phyloP scores from a whole-genome alignment of 2,113 vertebrate genomes.

The human (Homo sapiens) region DNA sequence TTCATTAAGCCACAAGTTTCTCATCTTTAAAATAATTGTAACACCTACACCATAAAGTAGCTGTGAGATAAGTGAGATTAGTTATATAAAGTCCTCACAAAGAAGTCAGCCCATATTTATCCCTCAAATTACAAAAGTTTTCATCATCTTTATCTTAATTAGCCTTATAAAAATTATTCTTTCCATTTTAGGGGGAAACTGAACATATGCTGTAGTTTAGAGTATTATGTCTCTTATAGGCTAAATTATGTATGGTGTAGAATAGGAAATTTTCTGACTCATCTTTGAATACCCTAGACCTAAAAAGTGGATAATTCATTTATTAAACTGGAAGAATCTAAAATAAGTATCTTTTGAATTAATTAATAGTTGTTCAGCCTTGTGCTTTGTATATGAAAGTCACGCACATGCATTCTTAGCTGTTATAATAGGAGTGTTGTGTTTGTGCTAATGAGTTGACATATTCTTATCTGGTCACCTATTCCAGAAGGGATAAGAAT shows the following conservation, averaged over 20 bases:
- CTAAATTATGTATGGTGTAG: background rate
- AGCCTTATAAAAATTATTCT: background rate
- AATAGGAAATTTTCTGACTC: background rate
- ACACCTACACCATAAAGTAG: background rate
- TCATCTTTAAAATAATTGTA: background rate
- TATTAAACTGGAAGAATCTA: background rate
- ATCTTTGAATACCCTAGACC: background rate
- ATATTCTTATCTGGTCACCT: background rate
- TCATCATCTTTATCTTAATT: background rate
- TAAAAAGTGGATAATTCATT: background rate
- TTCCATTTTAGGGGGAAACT: background rate
- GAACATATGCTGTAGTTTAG: background rate
- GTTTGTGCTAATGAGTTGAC: background rate
- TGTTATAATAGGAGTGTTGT: background rate
- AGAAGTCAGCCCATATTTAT: background rate
- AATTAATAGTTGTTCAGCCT: background rate
- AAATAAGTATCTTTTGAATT: background rate
- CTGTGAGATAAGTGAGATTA: conserved; percentile 1
- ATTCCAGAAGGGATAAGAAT: background rate
- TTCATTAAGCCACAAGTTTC: background rate
- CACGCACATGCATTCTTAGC: background rate
- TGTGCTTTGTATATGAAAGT: background rate
- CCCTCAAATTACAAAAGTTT: background rate
- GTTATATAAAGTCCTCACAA: background rate
- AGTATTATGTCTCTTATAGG: background rate